Conservation (phyloP, 2,888 invertebrate genomes). For the Cyclophora albipunctata region DNA sequence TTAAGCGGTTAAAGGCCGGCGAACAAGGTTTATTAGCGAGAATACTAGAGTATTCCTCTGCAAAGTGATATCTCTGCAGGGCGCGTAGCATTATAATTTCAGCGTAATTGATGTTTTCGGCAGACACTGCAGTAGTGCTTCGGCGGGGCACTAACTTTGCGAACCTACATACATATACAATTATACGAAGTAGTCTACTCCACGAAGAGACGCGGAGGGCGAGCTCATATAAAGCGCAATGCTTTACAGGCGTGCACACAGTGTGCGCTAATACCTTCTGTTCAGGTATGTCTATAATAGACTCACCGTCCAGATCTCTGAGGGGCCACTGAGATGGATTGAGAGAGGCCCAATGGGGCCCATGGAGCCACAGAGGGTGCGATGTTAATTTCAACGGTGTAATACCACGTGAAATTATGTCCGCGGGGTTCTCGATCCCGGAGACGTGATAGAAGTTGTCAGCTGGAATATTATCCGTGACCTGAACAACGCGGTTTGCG, state of each 20-base stretch:
- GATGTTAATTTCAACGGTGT: slow-evolving; percentile 2
- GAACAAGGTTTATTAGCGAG: no score
- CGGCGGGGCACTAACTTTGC: slow-evolving; percentile 2
- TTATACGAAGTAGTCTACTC: slow-evolving; percentile 1
- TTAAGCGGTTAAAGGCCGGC: no score
- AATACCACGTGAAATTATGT: slow-evolving; percentile 12
- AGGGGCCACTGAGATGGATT: neutral
- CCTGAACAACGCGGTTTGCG: slow-evolving; percentile 7
- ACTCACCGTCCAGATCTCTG: neutral
- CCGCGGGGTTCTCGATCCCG: slow-evolving; percentile 11
- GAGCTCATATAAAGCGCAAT: neutral
- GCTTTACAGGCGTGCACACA: neutral
- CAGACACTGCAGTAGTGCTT: neutral
- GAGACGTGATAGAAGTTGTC: slow-evolving; percentile 5
- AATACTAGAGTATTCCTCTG: neutral
- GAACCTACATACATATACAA: slow-evolving; percentile 4
- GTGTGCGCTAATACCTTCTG: neutral
- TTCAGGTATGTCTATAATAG: neutral
- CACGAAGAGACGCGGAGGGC: neutral
- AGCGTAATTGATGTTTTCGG: neutral
- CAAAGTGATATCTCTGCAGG: neutral
- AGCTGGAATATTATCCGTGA: slow-evolving; percentile 1
- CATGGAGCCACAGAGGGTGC: slow-evolving; percentile 5
- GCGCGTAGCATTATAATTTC: neutral
- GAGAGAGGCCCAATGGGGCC: slow-evolving; percentile 3